Evolutionary conservation across 92 coral and sea anemone genomes (phyloP).

Genomic region (Anthopleura xanthogrammica): DNA sequence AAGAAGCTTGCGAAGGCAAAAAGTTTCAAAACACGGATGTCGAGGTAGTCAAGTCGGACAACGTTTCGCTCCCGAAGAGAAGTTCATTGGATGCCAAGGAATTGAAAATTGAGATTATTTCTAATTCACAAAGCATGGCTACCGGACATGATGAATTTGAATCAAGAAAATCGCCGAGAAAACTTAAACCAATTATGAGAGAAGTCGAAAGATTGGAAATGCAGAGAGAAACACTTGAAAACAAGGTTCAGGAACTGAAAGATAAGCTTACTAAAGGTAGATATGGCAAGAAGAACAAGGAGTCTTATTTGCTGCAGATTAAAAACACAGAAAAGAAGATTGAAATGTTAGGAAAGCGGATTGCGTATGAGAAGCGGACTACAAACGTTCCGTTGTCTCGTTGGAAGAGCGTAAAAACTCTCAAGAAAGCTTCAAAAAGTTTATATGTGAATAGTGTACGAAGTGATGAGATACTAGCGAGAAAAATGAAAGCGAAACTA

Average conservation of each 20-base stretch:
- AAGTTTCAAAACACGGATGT: background rate
- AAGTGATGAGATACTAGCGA: conserved; percentile 16
- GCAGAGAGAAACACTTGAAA: conserved; percentile 43
- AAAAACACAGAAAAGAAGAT: conserved; percentile 47
- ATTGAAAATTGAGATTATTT: background rate
- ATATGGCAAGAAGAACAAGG: conserved; percentile 20
- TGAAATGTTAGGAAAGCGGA: conserved; percentile 51
- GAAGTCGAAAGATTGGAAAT: conserved; percentile 61
- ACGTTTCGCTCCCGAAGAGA: background rate
- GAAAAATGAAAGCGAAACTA: conserved; percentile 8
- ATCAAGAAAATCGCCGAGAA: conserved; percentile 1
- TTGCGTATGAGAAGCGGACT: conserved; percentile 39
- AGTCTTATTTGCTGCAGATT: conserved; percentile 29
- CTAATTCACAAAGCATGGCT: background rate
- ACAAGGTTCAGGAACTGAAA: conserved; percentile 34
- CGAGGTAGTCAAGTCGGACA: background rate
- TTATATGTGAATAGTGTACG: background rate
- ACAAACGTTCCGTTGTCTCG: background rate
- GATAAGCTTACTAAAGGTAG: conserved; percentile 24
- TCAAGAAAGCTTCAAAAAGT: background rate
- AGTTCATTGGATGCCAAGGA: background rate
- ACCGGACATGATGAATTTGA: conserved; percentile 7
- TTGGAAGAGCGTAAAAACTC: background rate
- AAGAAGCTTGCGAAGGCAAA: background rate
- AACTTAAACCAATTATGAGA: conserved; percentile 9